phyloP scores from a whole-genome alignment of 2,113 vertebrate species.

The Anolis sagrei region DNA sequence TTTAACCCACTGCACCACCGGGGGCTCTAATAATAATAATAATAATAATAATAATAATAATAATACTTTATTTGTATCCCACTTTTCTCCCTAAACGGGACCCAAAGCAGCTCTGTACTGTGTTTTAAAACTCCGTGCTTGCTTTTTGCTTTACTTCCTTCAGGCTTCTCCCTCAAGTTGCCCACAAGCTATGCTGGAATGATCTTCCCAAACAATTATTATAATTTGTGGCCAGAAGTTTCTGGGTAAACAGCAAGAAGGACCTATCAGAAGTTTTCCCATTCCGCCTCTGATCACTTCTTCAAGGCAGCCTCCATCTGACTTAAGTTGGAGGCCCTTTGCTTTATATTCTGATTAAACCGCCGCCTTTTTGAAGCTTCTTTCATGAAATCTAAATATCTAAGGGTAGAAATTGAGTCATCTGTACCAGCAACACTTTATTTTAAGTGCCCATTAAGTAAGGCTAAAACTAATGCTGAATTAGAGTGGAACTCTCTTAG shows the following conservation, averaged over 20 bases:
- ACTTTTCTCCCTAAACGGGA: too few relatives aligned
- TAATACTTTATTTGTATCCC: too few relatives aligned
- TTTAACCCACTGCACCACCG: too few relatives aligned
- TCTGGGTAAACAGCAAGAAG: conserved; percentile 29
- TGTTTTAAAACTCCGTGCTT: neutral
- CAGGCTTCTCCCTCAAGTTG: neutral
- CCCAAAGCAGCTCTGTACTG: too few relatives aligned
- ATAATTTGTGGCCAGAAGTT: neutral
- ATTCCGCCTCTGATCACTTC: conserved; percentile 35
- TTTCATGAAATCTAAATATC: conserved; percentile 39
- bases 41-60: too few relatives aligned
- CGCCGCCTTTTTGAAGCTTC: neutral
- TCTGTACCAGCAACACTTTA: conserved; percentile 60
- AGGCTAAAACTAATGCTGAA: conserved; percentile 59
- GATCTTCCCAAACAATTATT: conserved; percentile 25
- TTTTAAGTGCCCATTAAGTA: conserved; percentile 71
- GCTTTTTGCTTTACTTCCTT: neutral
- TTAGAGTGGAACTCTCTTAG: conserved; percentile 59
- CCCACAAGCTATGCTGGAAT: neutral
- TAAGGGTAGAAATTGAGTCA: conserved; percentile 53
- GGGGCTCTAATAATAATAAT: too few relatives aligned
- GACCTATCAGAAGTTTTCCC: neutral
- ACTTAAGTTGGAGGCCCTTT: conserved; percentile 16
- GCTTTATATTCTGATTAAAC: conserved; percentile 6
- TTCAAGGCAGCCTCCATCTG: conserved; percentile 19